Evolutionary conservation across 2,797 vertebrate species (phyloP), one percentile per base, ranked within the genome.

Genomic region (Dendrocincla fuliginosa): DNA sequence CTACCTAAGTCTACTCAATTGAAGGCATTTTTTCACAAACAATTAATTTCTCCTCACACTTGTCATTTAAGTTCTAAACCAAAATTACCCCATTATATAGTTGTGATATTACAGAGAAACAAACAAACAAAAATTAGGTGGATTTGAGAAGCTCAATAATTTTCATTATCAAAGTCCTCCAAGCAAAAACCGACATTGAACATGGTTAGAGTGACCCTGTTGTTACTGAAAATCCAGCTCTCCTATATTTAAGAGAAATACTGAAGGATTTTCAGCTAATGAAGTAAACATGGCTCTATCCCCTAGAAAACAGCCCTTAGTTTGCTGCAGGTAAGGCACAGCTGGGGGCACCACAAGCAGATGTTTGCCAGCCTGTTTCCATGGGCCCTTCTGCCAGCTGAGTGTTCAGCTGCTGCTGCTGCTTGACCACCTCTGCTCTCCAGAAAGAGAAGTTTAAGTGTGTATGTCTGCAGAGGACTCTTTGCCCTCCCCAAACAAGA

Each of bases 141-240:
- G 1, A 70, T 64, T 33, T 82, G 3, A 2, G 13, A 71, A 76
- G 27, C 6, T 42, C 28, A 63, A 1, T 30, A 37, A 56, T 27
- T 68, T 73, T 73, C 25, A 13, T 33, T 80, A 18, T 8, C 25
- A 32, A 82, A 91, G 14, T 10, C 15, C 10, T 61, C 35, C 27
- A 76, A 69, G 6, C 1, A 61, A 80, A 89, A 61, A 1, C 5
- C 42, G 28, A 14, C 16, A 41, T 4, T 28, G 6, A 47, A 44
- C 24, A 50, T 0, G 0, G 6, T 71, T 35, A 13, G 39, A 65
- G 23, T 28, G 42, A 14, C 17, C 4, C 24, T 47, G 11, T 16
- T 60, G 16, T 57, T 61, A 61, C 11, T 14, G 11, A 84, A 42
- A 84, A 47, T 22, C 19, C 35, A 50, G 6, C 32, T 64, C 41